phyloP scores from a whole-genome alignment of 2,113 vertebrate species.

The Gymnobelideus leadbeateri region DNA sequence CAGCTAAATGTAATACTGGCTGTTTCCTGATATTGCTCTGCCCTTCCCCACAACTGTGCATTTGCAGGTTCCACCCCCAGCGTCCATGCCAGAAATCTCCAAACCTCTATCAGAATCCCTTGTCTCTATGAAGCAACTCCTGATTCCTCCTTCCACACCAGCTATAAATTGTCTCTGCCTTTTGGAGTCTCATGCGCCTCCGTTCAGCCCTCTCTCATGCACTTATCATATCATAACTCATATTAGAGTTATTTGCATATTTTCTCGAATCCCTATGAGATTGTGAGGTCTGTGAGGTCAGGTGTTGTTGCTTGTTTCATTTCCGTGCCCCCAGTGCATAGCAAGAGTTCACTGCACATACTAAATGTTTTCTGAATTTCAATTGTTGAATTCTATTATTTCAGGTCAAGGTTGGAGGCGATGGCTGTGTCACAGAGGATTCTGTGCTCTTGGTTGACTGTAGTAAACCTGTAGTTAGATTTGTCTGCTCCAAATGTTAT shows the following conservation, averaged over 20 bases:
- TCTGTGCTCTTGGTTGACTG: background rate
- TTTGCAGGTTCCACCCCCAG: background rate
- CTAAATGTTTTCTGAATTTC: background rate
- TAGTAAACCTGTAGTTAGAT: background rate
- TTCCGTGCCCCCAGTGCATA: background rate
- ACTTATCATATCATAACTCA: background rate
- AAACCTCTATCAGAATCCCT: background rate
- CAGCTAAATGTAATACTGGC: background rate
- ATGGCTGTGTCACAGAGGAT: background rate
- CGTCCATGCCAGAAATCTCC: background rate
- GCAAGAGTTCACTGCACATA: background rate
- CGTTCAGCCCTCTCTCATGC: background rate
- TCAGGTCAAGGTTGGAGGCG: background rate
- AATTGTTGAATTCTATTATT: background rate
- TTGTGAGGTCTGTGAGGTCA: background rate
- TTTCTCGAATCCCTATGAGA: background rate
- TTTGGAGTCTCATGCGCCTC: background rate
- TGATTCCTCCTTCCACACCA: background rate
- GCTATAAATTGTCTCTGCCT: background rate
- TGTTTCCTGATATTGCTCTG: background rate
- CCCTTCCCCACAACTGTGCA: background rate
- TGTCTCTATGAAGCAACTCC: background rate
- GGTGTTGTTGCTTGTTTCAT: background rate
- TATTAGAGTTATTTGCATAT: background rate
- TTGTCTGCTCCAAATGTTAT: background rate